Conservation (phyloP, 2,797 vertebrate genomes). For the Todus mexicanus region DNA sequence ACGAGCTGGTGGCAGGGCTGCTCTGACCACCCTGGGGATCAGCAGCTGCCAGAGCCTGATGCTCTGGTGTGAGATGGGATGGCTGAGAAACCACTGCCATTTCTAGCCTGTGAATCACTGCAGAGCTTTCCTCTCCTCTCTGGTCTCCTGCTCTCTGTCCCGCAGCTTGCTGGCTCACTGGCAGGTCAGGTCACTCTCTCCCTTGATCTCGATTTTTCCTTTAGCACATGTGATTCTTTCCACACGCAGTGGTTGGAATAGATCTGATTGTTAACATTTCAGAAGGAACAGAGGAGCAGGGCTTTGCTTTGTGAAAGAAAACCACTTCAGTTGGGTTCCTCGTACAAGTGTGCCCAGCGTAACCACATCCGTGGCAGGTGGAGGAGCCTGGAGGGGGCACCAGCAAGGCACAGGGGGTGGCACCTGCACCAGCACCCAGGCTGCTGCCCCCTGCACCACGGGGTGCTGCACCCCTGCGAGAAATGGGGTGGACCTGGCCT, state of each 20-base stretch:
- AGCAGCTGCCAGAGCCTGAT: background rate
- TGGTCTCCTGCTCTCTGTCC: background rate
- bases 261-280: background rate
- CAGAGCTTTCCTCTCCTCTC: background rate
- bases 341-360: background rate
- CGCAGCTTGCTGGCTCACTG: background rate
- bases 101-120: background rate
- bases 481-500: background rate
- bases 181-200: background rate
- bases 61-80: background rate
- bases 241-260: background rate
- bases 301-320: conserved; percentile 1
- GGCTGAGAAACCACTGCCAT: background rate
- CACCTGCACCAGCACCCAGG: background rate
- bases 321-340: background rate
- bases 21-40: background rate
- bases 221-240: background rate
- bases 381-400: background rate
- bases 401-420: accelerated
- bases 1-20: background rate
- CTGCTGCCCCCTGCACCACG: background rate
- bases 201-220: background rate
- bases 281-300: background rate
- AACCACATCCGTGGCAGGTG: conserved; percentile 38
- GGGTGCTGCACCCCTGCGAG: background rate